Evolutionary conservation across 2,113 vertebrate species (phyloP), one percentile per base, ranked within the genome.

Genomic region (Pao palembangensis): DNA sequence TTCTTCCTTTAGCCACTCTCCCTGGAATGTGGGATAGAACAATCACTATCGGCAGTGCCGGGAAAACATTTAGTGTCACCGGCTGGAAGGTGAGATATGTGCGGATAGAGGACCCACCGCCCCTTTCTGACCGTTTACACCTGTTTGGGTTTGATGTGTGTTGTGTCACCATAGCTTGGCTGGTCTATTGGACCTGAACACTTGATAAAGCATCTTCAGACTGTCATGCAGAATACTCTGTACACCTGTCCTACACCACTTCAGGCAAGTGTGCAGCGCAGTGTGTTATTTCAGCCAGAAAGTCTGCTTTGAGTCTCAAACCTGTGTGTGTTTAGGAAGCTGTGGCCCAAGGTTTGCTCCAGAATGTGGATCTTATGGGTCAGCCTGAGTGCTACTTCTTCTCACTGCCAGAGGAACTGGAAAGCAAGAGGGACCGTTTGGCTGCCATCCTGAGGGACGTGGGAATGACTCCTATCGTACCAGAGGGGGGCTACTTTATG

Each of bases 21-120:
- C 96, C 97, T 62, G 95, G 95, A 49, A 99, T 99, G 96, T 99
- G 96, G 96, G 96, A 98, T 15, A 91, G 96, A 90, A 98, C 96
- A 12, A 46, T 98, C 71, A 98, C 95, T 0, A 87, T 99, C 57
- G 87, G 96, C 89, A 99, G 96, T 65, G 95, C 94, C 57, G 96
- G 96, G 43, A 99, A 98, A 86, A 94, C 95, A 0, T 99, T 95
- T 49, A 96, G 93, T 65, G 94, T 98, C 47, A 99, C 96, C 18
- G 96, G 96, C 51, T 99, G 96, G 96, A 99, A 98, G 93, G 96
- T 98, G 73, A 78, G 59, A 42, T 13, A 18, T 13, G 0, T 25
- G 15, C 44, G 3, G 1, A 55, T 50, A 20, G 10, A 6, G 5
- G 41, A 46, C 11, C 5, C 2, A 14, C 3, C 52, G 38, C 55